Evolutionary conservation across 2,888 invertebrate genomes (phyloP).

Genomic region (Mechanitis messenoides): DNA sequence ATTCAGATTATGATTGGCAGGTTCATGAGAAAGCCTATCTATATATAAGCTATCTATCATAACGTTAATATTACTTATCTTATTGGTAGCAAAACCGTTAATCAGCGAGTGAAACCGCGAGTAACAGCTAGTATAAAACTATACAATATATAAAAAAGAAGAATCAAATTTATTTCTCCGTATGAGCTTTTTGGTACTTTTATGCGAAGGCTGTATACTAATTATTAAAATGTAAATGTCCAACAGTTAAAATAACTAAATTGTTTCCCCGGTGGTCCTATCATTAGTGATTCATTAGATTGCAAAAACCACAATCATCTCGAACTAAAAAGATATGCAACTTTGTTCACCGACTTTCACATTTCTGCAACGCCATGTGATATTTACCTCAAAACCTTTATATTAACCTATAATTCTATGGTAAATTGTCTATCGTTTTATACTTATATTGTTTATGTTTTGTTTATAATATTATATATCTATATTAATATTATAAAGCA

Average conservation of each 20-base stretch:
- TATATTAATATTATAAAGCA: not conserved
- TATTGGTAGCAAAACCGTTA: no score
- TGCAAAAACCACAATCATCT: conserved; percentile 27
- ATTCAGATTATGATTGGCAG: no score
- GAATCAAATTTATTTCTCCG: no score
- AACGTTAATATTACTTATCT: no score
- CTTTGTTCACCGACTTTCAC: conserved; percentile 19
- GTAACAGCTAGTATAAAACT: no score
- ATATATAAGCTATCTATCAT: no score
- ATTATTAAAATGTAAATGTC: not conserved
- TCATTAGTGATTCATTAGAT: conserved; percentile 45
- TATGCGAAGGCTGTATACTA: no score
- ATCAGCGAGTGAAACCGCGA: no score
- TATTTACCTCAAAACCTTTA: conserved; percentile 7
- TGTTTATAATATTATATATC: not conserved
- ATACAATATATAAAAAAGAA: no score
- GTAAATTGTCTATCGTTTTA: conserved; percentile 4
- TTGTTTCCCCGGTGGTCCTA: conserved; percentile 56
- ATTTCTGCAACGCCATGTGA: conserved; percentile 15
- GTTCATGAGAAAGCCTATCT: no score
- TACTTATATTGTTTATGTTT: not conserved
- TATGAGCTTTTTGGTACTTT: no score
- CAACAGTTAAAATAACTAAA: conserved; percentile 30
- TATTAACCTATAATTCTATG: conserved; percentile 3
- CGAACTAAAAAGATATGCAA: conserved; percentile 23